Percentiles rank a stretch among this genome's conserved stretches.
phyloP scores from a whole-genome alignment of 2,797 vertebrate genomes.

The Nasua narica region DNA sequence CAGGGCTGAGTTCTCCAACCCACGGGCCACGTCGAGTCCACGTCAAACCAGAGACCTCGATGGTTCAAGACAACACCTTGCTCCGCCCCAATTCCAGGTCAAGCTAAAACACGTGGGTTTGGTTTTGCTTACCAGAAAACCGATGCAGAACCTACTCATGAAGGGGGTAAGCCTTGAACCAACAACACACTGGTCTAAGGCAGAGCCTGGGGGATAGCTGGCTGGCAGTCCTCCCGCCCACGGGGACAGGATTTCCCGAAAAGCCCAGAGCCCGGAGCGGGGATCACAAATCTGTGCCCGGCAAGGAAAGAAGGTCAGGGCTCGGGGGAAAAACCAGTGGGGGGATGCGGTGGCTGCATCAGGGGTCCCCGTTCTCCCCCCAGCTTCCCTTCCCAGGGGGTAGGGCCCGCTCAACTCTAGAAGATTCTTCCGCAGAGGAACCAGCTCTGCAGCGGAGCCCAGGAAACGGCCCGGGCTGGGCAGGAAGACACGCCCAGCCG shows the following conservation, averaged over 20 bases:
- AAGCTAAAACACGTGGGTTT: neutral
- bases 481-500: neutral
- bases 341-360: neutral
- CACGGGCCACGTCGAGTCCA: rapidly evolving
- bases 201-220: too few relatives aligned
- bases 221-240: neutral
- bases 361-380: neutral
- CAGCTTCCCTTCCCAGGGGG: neutral
- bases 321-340: neutral
- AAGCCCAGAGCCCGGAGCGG: neutral
- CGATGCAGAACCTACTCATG: rapidly evolving
- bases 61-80: neutral
- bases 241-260: neutral
- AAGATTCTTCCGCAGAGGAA: neutral
- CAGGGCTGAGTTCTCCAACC: neutral
- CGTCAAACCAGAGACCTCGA: neutral
- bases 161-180: rapidly evolving
- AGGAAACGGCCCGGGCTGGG: rapidly evolving
- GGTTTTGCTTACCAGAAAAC: neutral
- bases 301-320: neutral
- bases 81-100: neutral
- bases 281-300: neutral
- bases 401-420: neutral
- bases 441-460: neutral
- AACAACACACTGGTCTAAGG: too few relatives aligned